Evolutionary conservation across 2,797 vertebrate genomes (phyloP).

Genomic region (Lateolabrax maculatus): DNA sequence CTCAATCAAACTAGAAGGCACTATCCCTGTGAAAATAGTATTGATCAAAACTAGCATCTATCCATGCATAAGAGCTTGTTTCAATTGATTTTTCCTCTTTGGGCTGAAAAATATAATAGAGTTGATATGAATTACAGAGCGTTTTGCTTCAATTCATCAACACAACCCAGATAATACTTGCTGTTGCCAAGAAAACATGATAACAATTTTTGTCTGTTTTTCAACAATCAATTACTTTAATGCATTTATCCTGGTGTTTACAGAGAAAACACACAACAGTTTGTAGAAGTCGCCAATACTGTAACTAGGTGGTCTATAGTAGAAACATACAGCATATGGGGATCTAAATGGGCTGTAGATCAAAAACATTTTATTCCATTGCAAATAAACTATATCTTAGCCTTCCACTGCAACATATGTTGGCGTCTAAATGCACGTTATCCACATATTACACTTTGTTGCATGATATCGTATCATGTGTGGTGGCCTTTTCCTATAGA

Average conservation of each 20-base stretch:
- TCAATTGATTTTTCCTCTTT: conserved; percentile 86
- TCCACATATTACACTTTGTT: conserved; percentile 27
- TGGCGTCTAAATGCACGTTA: conserved; percentile 40
- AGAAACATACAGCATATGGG: conserved; percentile 57
- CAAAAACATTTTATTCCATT: conserved; percentile 62
- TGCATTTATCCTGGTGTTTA: conserved; percentile 87
- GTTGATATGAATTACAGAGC: conserved; percentile 86
- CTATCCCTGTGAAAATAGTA: conserved; percentile 84
- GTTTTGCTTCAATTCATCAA: conserved; percentile 92
- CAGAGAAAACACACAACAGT: conserved; percentile 77
- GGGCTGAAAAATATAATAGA: conserved; percentile 83
- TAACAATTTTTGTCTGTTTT: conserved; percentile 90
- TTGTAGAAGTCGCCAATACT: conserved; percentile 61
- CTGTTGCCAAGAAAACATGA: conserved; percentile 91
- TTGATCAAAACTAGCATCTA: conserved; percentile 85
- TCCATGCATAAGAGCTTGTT: conserved; percentile 84
- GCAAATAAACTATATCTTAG: conserved; percentile 52
- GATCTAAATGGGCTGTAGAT: conserved; percentile 59
- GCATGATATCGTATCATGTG: conserved; percentile 5
- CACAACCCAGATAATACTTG: conserved; percentile 89
- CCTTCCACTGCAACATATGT: conserved; percentile 46
- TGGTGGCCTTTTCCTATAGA: conserved; percentile 11
- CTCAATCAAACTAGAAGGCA: conserved; percentile 81
- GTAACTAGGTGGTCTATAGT: conserved; percentile 67
- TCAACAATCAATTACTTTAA: conserved; percentile 92